Conservation (phyloP, 2,888 invertebrate genomes). For the Leptinotarsa juncta region DNA sequence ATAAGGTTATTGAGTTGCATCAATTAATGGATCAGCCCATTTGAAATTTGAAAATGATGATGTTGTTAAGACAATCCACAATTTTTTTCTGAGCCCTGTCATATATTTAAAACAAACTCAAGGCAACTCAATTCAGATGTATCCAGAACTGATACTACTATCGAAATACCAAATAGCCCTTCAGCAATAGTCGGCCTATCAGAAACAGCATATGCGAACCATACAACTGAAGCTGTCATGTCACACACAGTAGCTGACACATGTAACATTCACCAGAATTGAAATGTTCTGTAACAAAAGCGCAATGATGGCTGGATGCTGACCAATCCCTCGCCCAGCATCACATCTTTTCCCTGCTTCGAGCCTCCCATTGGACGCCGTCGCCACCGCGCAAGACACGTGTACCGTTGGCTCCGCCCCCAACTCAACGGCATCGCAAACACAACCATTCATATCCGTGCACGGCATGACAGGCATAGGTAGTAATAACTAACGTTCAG, state of each 20-base stretch:
- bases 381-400: conserved; percentile 58
- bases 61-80: no score
- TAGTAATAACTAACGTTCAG: conserved; percentile 33
- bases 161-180: background rate
- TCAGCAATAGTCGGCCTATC: conserved; percentile 50
- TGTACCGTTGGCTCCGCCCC: conserved; percentile 54
- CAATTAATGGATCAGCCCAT: no score
- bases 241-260: conserved; percentile 65
- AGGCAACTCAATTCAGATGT: no score
- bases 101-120: no score
- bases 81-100: no score
- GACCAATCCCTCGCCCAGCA: conserved; percentile 63
- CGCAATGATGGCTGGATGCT: conserved; percentile 66
- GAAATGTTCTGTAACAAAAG: conserved; percentile 61
- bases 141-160: background rate
- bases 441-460: conserved; percentile 44
- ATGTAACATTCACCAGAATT: conserved; percentile 63
- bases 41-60: no score
- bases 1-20: no score
- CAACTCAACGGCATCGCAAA: conserved; percentile 34
- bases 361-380: conserved; percentile 56
- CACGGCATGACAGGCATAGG: conserved; percentile 29
- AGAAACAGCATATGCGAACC: conserved; percentile 61
- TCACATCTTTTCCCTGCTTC: conserved; percentile 59
- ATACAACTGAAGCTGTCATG: conserved; percentile 64